Conservation (phyloP, 2,113 vertebrate species). For the Oostethus manadensis region DNA sequence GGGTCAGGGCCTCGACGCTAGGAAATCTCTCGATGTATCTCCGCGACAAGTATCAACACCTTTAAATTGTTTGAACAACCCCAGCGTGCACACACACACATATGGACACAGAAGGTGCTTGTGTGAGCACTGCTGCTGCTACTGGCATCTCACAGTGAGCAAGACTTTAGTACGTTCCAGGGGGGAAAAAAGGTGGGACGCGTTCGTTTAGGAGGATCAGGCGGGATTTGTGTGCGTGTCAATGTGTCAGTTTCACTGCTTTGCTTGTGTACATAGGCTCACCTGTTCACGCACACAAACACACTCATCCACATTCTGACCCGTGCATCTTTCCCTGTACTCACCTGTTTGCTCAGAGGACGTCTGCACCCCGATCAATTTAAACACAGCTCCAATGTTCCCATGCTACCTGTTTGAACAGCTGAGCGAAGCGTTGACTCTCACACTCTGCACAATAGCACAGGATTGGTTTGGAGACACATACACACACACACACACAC, state of each 20-base stretch:
- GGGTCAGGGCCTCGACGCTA: conserved; percentile 32
- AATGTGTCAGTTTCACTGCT: conserved; percentile 39
- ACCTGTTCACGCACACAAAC: conserved; percentile 70
- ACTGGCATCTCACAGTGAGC: conserved; percentile 24
- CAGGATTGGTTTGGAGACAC: conserved; percentile 40
- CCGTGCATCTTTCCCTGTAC: conserved; percentile 36
- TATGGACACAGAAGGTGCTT: conserved; percentile 12
- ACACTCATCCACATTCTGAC: conserved; percentile 25
- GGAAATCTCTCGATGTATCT: conserved; percentile 33
- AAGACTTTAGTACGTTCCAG: conserved; percentile 15
- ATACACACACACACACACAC: conserved; percentile 10
- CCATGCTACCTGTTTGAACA: conserved; percentile 72
- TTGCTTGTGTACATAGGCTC: conserved; percentile 46
- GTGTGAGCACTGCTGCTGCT: conserved; percentile 26
- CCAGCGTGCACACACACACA: conserved; percentile 15
- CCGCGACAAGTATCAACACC: conserved; percentile 41
- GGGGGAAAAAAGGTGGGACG: not conserved
- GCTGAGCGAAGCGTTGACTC: conserved; percentile 66
- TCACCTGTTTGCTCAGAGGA: conserved; percentile 71
- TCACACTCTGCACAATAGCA: conserved; percentile 59
- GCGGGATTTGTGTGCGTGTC: conserved; percentile 42
- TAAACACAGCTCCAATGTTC: conserved; percentile 52
- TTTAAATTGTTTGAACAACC: conserved; percentile 55
- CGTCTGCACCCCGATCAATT: conserved; percentile 57
- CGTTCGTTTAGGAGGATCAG: conserved; percentile 27